Conservation (phyloP, 2,888 invertebrate genomes). For the Polydrusus pterygomalis region DNA sequence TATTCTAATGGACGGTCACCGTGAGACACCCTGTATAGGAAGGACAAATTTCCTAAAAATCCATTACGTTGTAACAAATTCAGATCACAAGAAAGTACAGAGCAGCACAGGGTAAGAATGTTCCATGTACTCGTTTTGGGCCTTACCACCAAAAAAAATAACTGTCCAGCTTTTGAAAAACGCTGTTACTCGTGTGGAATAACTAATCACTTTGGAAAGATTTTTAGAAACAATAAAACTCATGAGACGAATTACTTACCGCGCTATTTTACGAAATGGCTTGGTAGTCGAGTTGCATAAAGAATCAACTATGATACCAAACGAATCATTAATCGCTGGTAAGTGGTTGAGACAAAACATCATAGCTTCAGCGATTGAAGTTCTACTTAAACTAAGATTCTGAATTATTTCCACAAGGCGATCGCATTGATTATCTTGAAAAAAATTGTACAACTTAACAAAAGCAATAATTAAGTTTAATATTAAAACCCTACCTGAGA, state of each 20-base stretch:
- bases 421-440: conserved; percentile 83
- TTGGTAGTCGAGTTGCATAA: conserved; percentile 70
- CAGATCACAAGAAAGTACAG: too few relatives aligned
- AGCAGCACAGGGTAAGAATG: too few relatives aligned
- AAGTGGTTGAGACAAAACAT: conserved; percentile 98
- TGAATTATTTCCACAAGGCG: conserved; percentile 91
- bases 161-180: too few relatives aligned
- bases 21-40: too few relatives aligned
- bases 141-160: too few relatives aligned
- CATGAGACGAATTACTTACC: conserved; percentile 31
- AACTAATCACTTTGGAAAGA: too few relatives aligned
- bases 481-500: conserved; percentile 71
- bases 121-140: too few relatives aligned
- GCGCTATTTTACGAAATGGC: conserved; percentile 41
- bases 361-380: conserved; percentile 93
- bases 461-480: neutral
- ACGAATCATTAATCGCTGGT: conserved; percentile 94
- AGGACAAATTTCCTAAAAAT: too few relatives aligned
- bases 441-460: neutral
- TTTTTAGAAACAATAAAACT: too few relatives aligned
- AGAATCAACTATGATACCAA: conserved; percentile 91
- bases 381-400: conserved; percentile 83
- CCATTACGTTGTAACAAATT: too few relatives aligned
- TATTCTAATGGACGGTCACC: too few relatives aligned
- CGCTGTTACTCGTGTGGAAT: too few relatives aligned